These are phyloP conservation scores for Ursus arctos DNA, from an alignment of 2,113 vertebrate species.

Conservation along the genomic window DNA sequence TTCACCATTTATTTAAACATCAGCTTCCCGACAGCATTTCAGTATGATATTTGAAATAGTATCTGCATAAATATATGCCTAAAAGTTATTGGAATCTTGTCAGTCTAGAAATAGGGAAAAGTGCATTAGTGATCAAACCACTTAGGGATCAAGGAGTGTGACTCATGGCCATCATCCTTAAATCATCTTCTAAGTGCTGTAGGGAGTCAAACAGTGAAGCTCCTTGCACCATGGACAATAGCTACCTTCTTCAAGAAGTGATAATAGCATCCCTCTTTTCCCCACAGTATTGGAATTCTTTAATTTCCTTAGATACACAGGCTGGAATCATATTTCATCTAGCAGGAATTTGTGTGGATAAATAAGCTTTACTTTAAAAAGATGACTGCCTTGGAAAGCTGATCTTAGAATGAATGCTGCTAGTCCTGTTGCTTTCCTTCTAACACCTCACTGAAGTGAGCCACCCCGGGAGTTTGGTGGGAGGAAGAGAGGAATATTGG, in stretches of 20 bases:
- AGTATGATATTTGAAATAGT: background rate
- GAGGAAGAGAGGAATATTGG: background rate
- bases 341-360: constrained; percentile 10
- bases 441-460: background rate
- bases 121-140: background rate
- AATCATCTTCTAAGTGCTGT: background rate
- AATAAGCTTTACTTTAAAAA: constrained; percentile 45
- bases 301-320: constrained; percentile 6
- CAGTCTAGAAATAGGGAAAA: background rate
- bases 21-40: constrained; percentile 49
- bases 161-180: background rate
- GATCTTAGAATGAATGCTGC: background rate
- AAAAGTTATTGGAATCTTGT: constrained; percentile 9
- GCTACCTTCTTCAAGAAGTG: background rate
- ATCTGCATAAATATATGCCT: background rate
- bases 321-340: constrained; percentile 29
- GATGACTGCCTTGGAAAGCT: background rate
- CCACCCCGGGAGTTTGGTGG: background rate
- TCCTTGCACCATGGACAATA: background rate
- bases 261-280: background rate
- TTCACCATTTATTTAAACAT: background rate
- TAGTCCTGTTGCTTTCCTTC: background rate
- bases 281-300: background rate
- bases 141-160: background rate
- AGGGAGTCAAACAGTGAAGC: background rate